Base-by-base conservation (phyloP, 2,113 vertebrate species). In the Vulpes vulpes region DNA sequence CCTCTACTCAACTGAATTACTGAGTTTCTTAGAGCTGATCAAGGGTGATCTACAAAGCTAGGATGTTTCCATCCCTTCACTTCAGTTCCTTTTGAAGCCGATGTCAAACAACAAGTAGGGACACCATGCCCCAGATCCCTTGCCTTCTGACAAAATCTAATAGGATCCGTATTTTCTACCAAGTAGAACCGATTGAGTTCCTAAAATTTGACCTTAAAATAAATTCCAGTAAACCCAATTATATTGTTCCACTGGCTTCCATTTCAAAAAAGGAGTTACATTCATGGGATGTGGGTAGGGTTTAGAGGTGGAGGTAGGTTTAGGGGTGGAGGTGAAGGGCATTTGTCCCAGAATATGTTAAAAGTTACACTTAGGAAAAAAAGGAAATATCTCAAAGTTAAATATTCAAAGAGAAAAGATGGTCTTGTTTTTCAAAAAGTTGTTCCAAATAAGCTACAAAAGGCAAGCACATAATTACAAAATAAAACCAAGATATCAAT, bases 381-480 rank as follows among this genome's bases (percentile, higher is more conserved):
- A 89, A 74, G 60, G 51, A 80, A 91, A 22, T 95, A 87, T 25
- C 94, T 94, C 38, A 74, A 95, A 93, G 79, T 79, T 74, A 92
- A 90, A 81, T 79, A 80, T 55, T 91, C 64, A 91, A 85, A 86
- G 64, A 57, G 19, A 51, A 59, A 67, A 64, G n/a, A 22, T 25
- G n/a, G 5, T 16, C 84, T 74, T 95, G 1, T 85, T 92, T 92
- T 59, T 84, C 53, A 67, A 65, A 43, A 62, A 92, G 17, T 59
- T 71, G 38, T 73, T 96, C 71, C 51, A 38, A 74, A 57, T 89
- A 89, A 87, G 57, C 93, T 83, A 95, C 69, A 80, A 22, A 91
- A 84, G 67, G 16, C 20, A 74, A 96, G 53, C 69, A 82, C 7
- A 14, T 32, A 49, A 69, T 94, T 79, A 59, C 2, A 59, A 62